Base-by-base conservation (phyloP, 1,140 invertebrate species). In the Halyomorpha halys region DNA sequence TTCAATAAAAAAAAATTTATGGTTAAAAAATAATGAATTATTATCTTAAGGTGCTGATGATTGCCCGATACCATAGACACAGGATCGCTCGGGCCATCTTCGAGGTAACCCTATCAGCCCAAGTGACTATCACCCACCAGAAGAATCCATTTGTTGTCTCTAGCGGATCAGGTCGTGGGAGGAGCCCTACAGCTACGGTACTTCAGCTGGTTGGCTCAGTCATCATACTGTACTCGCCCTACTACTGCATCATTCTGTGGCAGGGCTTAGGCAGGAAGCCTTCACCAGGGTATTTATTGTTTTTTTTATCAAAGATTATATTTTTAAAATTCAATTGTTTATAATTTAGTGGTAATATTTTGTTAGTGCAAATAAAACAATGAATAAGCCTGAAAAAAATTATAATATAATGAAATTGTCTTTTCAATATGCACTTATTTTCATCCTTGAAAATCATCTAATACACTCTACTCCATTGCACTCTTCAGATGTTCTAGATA, bases 31-130 rank as follows among this genome's bases (percentile, higher is more conserved):
- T 39, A 13, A 11, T 39, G 6, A 39, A 39, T 6, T 13, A 6
- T 39, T 39, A 1, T 9, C 13, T 62, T 13, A 76, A 83, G 72
- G 85, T 90, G 19, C 76, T 90, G 51, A 82, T 86, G 67, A 90
- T 90, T 65, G 88, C 87, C 0, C 78, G 87, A 0, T 87, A 89
- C 71, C 89, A 91, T 72, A 78, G 87, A 5, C 87, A 90, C 72
- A 79, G 88, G 27, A 91, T 91, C 61, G 87, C 88, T 18, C 86
- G 87, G 27, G 88, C 88, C 8, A 88, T 91, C 66, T 90, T 88
- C 74, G 86, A 90, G 75, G 87, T 90, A 8, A 90, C 87, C 0
- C 72, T 90, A 44, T 88, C 86, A 4, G 87, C 88, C 2, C 87
- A 90, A 75, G 87, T 89, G 45, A 89, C 87, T 11, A 87, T 90